phyloP scores from a whole-genome alignment of 2,797 vertebrate species.

The Danio jaintianensis region DNA sequence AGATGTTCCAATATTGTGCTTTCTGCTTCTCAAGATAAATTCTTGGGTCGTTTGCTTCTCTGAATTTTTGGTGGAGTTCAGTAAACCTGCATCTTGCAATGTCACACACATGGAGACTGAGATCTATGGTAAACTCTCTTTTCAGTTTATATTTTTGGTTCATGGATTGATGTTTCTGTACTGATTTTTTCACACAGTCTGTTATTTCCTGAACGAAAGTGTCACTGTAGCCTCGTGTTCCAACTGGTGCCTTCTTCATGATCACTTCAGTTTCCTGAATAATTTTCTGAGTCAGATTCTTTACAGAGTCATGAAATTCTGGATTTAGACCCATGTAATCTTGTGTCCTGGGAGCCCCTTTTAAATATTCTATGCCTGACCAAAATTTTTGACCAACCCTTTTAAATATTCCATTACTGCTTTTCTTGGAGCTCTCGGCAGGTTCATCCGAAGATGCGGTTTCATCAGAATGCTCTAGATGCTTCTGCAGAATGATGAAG shows the following conservation, averaged over 20 bases:
- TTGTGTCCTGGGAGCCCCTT: too few species aligned
- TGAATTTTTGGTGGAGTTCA: slow-evolving; percentile 56
- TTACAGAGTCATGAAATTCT: too few species aligned
- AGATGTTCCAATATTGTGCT: slow-evolving; percentile 67
- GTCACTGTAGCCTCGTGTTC: too few species aligned
- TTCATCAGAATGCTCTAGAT: background rate
- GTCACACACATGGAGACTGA: slow-evolving; percentile 51
- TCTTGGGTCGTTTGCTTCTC: slow-evolving; percentile 58
- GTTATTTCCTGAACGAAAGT: slow-evolving; percentile 28
- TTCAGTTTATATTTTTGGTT: slow-evolving; percentile 20
- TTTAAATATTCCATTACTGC: too few species aligned
- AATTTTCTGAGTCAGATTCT: too few species aligned
- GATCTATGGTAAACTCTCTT: slow-evolving; percentile 48
- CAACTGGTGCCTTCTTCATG: too few species aligned
- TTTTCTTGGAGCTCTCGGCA: too few species aligned
- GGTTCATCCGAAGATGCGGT: too few species aligned
- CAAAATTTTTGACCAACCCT: too few species aligned
- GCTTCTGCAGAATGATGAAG: slow-evolving; percentile 3
- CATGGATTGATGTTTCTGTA: background rate
- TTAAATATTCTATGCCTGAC: background rate
- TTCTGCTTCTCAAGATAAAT: slow-evolving; percentile 67
- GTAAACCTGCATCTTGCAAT: slow-evolving; percentile 49
- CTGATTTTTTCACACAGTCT: background rate
- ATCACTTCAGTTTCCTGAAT: too few species aligned
- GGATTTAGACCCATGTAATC: too few species aligned